These are phyloP conservation scores for Taurulus bubalis DNA, from an alignment of 2,113 vertebrate species.

Conservation along the genomic window DNA sequence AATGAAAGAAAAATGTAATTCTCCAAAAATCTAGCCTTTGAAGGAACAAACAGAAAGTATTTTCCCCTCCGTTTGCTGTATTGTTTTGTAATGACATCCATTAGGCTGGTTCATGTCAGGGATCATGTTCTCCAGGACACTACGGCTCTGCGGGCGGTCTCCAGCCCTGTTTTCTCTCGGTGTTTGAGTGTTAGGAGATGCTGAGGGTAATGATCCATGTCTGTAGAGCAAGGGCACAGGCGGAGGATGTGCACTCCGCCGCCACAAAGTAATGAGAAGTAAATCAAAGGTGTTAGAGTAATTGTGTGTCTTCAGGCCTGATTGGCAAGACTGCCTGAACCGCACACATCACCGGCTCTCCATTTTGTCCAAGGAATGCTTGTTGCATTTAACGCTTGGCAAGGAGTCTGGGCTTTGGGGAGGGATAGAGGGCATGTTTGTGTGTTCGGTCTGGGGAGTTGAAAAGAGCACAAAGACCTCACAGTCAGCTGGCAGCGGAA, in stretches of 20 bases:
- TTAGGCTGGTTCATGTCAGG: not conserved
- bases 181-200: conserved; percentile 31
- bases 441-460: conserved; percentile 1
- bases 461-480: conserved; percentile 71
- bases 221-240: conserved; percentile 12
- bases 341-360: conserved; percentile 46
- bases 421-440: conserved; percentile 52
- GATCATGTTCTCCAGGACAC: conserved; percentile 5
- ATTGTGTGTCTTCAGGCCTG: conserved; percentile 48
- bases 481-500: conserved; percentile 68
- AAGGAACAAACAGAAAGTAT: conserved; percentile 7
- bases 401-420: conserved; percentile 15
- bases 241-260: conserved; percentile 49
- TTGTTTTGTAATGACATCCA: conserved; percentile 35
- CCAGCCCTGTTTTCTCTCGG: not conserved
- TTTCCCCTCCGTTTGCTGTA: not conserved
- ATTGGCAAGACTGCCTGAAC: conserved; percentile 49
- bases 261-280: conserved; percentile 59
- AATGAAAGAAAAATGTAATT: not conserved
- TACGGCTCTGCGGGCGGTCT: conserved; percentile 29
- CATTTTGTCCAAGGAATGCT: conserved; percentile 15
- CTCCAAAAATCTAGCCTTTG: not conserved
- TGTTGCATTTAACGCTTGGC: conserved; percentile 11
- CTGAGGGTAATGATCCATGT: conserved; percentile 53
- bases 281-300: conserved; percentile 65